Conservation (phyloP, 1,140 invertebrate genomes). For the Telenomus remus region DNA sequence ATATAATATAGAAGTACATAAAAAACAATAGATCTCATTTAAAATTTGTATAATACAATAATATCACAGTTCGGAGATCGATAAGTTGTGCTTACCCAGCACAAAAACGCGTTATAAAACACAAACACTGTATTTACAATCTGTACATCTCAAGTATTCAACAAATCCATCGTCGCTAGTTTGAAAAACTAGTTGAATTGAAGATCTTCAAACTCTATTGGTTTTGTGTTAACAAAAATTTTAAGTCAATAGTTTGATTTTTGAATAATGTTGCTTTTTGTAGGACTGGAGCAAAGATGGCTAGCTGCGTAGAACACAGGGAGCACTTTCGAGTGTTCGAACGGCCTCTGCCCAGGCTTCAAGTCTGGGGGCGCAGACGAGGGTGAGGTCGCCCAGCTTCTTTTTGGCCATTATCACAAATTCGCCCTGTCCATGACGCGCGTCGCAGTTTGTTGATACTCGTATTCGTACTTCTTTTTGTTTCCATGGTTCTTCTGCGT, state of each 20-base stretch:
- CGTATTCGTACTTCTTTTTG: constrained; percentile 72
- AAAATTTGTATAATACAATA: constrained; percentile 72
- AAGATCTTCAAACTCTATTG: too few relatives aligned
- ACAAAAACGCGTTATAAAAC: constrained; percentile 61
- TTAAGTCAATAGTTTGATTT: too few relatives aligned
- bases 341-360: constrained; percentile 82
- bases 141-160: constrained; percentile 42
- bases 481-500: constrained; percentile 60
- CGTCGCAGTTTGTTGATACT: constrained; percentile 81
- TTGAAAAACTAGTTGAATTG: constrained; percentile 1
- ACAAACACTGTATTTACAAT: constrained; percentile 58
- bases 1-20: constrained; percentile 43
- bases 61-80: constrained; percentile 76
- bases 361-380: constrained; percentile 84
- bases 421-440: constrained; percentile 82
- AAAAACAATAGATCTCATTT: constrained; percentile 65
- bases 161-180: not conserved
- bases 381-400: constrained; percentile 81
- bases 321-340: constrained; percentile 78
- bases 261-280: too few relatives aligned
- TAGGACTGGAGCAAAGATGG: too few relatives aligned
- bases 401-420: constrained; percentile 87
- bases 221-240: too few relatives aligned
- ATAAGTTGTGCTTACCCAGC: constrained; percentile 63
- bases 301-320: constrained; percentile 80